These are phyloP conservation scores for Ceraclea dissimilis DNA, from an alignment of 2,888 invertebrate genomes.

Conservation along the genomic window DNA sequence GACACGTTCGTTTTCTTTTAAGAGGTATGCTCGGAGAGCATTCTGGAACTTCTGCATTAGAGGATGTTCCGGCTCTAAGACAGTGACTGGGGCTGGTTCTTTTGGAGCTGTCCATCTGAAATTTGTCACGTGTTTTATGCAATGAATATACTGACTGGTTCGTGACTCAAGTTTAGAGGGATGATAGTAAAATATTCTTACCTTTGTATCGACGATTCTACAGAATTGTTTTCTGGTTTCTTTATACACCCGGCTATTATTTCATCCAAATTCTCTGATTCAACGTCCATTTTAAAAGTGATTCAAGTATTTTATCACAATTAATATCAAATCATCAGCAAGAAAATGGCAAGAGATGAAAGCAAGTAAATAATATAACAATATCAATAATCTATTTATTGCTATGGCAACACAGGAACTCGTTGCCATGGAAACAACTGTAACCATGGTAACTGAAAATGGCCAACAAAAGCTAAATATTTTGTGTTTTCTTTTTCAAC, in stretches of 20 bases:
- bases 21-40: conserved; percentile 57
- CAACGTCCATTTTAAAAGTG: not conserved
- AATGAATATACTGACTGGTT: not conserved
- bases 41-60: conserved; percentile 66
- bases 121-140: not conserved
- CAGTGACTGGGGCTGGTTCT: conserved; percentile 34
- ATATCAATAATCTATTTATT: no score
- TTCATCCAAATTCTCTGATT: not conserved
- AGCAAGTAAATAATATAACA: no score
- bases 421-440: no score
- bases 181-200: no score
- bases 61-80: conserved; percentile 65
- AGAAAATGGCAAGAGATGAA: no score
- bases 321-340: no score
- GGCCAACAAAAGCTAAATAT: no score
- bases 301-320: not conserved
- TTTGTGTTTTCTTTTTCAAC: no score
- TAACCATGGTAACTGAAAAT: no score
- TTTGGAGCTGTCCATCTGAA: conserved; percentile 11
- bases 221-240: not conserved
- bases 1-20: conserved; percentile 56
- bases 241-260: not conserved
- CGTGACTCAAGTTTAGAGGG: not conserved
- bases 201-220: not conserved
- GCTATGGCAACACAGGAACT: no score